Conservation (phyloP, 2,113 vertebrate genomes). For the Macquaria australasica region DNA sequence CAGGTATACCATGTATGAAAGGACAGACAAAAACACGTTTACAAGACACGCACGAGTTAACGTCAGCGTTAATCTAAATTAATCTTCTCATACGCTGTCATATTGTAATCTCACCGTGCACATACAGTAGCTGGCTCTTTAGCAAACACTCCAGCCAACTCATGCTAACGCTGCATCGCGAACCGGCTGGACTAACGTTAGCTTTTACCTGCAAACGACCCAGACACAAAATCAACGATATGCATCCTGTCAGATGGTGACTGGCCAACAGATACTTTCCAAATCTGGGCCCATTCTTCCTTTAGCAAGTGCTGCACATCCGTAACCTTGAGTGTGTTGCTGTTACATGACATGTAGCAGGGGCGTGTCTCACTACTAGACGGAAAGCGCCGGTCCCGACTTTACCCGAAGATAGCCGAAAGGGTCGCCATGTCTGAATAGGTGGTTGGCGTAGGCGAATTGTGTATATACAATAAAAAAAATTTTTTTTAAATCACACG, state of each 20-base stretch:
- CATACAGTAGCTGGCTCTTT: slow-evolving; percentile 6
- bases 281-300: slow-evolving; percentile 11
- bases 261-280: background rate
- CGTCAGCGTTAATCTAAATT: background rate
- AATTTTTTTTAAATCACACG: too few relatives aligned
- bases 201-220: slow-evolving; percentile 93
- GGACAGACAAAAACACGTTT: background rate
- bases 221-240: slow-evolving; percentile 93
- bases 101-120: background rate
- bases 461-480: background rate
- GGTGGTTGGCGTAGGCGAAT: fast-evolving
- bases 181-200: fast-evolving
- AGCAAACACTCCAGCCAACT: background rate
- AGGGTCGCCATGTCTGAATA: background rate
- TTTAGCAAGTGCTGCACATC: background rate
- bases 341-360: slow-evolving; percentile 29
- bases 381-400: slow-evolving; percentile 2
- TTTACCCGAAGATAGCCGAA: slow-evolving; percentile 41
- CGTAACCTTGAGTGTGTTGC: slow-evolving; percentile 59
- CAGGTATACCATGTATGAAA: background rate
- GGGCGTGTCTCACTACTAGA: background rate
- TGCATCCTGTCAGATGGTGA: slow-evolving; percentile 74
- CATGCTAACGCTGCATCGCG: background rate
- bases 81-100: background rate
- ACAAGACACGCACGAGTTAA: background rate